Evolutionary conservation across 2,113 vertebrate species (phyloP).

Genomic region (Anoura caudifer): DNA sequence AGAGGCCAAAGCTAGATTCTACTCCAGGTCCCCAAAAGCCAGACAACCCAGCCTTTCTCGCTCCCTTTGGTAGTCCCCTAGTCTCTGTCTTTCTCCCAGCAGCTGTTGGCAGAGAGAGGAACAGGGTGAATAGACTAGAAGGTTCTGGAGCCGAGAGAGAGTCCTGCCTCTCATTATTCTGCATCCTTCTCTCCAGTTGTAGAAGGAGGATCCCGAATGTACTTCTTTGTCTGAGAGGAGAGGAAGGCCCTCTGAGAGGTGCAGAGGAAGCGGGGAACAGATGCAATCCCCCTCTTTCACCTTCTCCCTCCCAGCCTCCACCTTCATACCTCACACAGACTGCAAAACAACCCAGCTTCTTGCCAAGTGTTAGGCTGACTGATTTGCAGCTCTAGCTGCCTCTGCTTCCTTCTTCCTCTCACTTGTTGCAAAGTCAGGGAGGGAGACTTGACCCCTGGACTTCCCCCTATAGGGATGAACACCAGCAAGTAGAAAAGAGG

Average conservation of each 20-base stretch:
- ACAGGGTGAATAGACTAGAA: not conserved
- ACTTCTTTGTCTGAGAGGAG: not conserved
- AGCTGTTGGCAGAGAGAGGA: not conserved
- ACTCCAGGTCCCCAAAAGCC: not conserved
- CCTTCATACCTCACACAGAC: constrained; percentile 31
- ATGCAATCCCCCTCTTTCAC: not conserved
- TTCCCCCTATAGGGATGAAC: not conserved
- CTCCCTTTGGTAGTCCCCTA: not conserved
- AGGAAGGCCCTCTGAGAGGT: not conserved
- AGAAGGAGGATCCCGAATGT: not conserved
- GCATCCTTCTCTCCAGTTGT: not conserved
- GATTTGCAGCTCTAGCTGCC: not conserved
- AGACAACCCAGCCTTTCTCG: not conserved
- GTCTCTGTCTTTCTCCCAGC: not conserved
- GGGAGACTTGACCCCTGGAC: not conserved
- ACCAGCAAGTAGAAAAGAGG: not conserved
- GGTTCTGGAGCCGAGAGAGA: not conserved
- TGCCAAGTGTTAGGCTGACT: constrained; percentile 32
- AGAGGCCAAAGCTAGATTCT: constrained; percentile 18
- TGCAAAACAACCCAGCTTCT: constrained; percentile 54
- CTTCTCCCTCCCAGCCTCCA: not conserved
- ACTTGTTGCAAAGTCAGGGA: not conserved
- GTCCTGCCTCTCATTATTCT: constrained; percentile 6
- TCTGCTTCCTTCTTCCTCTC: constrained; percentile 1
- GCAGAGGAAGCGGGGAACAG: not conserved